Evolutionary conservation across 2,888 invertebrate genomes (phyloP).

Genomic region (Conops quadrifasciatus): DNA sequence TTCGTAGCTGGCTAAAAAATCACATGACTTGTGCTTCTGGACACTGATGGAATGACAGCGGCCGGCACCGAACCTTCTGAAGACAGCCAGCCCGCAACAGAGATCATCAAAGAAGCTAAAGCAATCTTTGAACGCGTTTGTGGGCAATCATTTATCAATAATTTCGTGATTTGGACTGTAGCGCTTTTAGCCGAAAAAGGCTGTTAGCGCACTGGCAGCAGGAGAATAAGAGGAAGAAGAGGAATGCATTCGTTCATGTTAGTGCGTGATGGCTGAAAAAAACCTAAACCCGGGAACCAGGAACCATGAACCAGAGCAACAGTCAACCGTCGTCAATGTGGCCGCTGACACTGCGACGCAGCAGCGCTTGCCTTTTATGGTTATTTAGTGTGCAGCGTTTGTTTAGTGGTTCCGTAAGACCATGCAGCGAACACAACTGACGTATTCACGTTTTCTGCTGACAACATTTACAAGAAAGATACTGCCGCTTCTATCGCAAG

Average conservation of each 20-base stretch:
- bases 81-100: no score
- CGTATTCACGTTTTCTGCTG: neutral
- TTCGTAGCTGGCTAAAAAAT: constrained; percentile 4
- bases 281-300: no score
- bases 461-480: neutral
- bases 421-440: neutral
- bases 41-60: no score
- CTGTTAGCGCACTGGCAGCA: neutral
- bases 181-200: constrained; percentile 21
- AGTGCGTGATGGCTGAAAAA: neutral
- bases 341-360: constrained; percentile 21
- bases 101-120: neutral
- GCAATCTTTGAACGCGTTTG: constrained; percentile 3
- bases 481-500: neutral
- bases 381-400: constrained; percentile 23
- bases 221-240: constrained; percentile 4
- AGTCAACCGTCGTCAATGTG: constrained; percentile 19
- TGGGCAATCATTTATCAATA: constrained; percentile 22
- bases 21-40: neutral
- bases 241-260: constrained; percentile 21
- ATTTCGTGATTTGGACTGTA: constrained; percentile 13
- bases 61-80: no score
- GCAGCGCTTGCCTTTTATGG: constrained; percentile 21
- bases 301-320: neutral
- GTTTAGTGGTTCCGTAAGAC: neutral